phyloP scores from a whole-genome alignment of 1,140 invertebrate species.

The Melanaphis sacchari region DNA sequence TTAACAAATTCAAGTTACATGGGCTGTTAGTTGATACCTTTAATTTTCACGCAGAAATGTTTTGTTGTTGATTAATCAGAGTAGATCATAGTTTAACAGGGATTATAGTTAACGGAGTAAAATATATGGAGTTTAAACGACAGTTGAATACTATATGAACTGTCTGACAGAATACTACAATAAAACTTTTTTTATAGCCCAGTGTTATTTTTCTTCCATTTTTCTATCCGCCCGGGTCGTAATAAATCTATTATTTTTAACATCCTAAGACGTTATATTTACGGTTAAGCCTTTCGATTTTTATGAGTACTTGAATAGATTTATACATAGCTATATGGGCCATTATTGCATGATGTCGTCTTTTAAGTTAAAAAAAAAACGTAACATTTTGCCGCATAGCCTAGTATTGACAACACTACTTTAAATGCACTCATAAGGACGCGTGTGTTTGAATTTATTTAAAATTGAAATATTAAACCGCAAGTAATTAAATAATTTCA shows the following conservation, averaged over 20 bases:
- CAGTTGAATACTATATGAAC: slow-evolving; percentile 7
- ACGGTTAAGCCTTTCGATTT: slow-evolving; percentile 15
- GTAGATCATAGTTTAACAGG: background rate
- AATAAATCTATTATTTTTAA: slow-evolving; percentile 41
- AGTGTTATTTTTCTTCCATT: slow-evolving; percentile 4
- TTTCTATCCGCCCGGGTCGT: background rate
- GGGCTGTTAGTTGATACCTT: background rate
- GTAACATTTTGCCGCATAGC: background rate
- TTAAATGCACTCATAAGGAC: background rate
- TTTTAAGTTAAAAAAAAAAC: slow-evolving; percentile 16
- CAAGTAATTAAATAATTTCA: slow-evolving; percentile 39
- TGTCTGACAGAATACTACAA: background rate
- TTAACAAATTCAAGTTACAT: background rate
- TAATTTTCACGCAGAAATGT: background rate
- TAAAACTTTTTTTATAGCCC: slow-evolving; percentile 1
- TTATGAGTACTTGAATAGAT: background rate
- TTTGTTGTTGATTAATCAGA: background rate
- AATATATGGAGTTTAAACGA: slow-evolving; percentile 18
- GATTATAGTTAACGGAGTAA: background rate
- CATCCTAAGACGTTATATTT: slow-evolving; percentile 9
- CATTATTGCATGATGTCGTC: background rate
- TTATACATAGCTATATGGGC: background rate
- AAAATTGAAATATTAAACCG: slow-evolving; percentile 50
- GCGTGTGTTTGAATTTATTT: slow-evolving; percentile 3
- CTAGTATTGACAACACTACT: background rate